phyloP scores from a whole-genome alignment of 2,113 vertebrate genomes.

The Eublepharis macularius region DNA sequence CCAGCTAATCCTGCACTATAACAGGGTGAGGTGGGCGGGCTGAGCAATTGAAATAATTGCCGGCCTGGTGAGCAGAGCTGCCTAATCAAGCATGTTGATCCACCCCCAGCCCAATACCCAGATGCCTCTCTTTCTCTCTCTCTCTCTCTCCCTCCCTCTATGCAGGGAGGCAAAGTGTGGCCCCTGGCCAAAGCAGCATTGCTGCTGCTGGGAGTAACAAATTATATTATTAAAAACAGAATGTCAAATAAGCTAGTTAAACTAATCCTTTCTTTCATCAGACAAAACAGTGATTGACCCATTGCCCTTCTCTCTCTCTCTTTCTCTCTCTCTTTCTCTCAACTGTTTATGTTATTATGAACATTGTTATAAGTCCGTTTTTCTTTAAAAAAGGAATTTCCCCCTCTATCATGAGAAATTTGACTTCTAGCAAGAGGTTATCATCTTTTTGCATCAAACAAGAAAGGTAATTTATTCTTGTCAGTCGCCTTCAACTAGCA shows the following conservation, averaged over 20 bases:
- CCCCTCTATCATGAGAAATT: constrained; percentile 17
- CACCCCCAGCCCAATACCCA: too few species aligned
- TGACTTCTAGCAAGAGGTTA: constrained; percentile 33
- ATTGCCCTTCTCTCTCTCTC: background rate
- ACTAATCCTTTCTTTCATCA: background rate
- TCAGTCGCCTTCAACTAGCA: constrained; percentile 65
- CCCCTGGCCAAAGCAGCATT: too few species aligned
- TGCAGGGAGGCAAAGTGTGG: too few species aligned
- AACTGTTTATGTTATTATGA: background rate
- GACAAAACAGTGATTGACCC: background rate
- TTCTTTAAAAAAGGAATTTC: constrained; percentile 25
- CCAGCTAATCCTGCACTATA: too few species aligned
- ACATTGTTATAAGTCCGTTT: constrained; percentile 46
- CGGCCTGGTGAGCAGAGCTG: too few species aligned
- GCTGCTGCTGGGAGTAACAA: too few species aligned
- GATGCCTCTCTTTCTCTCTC: too few species aligned
- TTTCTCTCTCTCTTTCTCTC: too few species aligned
- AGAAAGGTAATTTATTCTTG: constrained; percentile 71
- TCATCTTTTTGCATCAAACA: constrained; percentile 58
- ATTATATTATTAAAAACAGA: background rate
- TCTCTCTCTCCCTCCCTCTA: too few species aligned
- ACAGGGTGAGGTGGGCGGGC: too few species aligned
- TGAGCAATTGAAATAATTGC: too few species aligned
- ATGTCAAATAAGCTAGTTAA: background rate
- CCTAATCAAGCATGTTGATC: too few species aligned